Base-by-base conservation (phyloP, 2,888 invertebrate species). In the Lycocerus yunnanus region DNA sequence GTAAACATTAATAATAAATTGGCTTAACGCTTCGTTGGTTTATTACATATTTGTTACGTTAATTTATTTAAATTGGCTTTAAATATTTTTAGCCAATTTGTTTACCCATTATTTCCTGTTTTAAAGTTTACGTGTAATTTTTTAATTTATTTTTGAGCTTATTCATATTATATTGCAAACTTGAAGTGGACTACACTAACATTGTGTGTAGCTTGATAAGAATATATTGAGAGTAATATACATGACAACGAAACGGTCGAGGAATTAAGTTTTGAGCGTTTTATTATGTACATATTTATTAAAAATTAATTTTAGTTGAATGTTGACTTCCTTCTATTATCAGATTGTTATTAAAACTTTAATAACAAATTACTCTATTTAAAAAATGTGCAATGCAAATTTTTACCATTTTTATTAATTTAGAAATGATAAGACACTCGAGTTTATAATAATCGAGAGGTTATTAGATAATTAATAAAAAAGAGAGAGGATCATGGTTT, bases 141-240 rank as follows among this genome's bases (percentile, higher is more conserved):
- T 24, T 63, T 63, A n/a, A 18, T 14, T 63, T 63, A 15, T 63
- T 63, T 63, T 63, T 63, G 20, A 63, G 20, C 18, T 43, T n/a
- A 66, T 18, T 14, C n/a, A 20, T 66, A 65, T 18, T 18, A 14
- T 66, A 59, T 43, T 75, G 72, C 18, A 69, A 72, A 75, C 69
- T 75, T 9, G 15, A 72, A 69, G 24, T 75, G 72, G 72, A 69
- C 66, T 72, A 21, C 66, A 72, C 43, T 24, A 72, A 72, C 72
- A 69, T 72, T 75, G 72, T 75, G 72, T 75, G 68, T 71, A 18
- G 71, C 75, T 72, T 75, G 75, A 75, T 75, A 75, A 75, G 75
- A 72, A 75, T 75, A 75, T 72, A 75, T 75, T 72, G 68, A 68
- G 69, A 72, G 72, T 72, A 72, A 72, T 60, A 60, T 75, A 75